These are phyloP conservation scores for Bibio marci DNA, from an alignment of 2,888 invertebrate species.

Conservation along the genomic window DNA sequence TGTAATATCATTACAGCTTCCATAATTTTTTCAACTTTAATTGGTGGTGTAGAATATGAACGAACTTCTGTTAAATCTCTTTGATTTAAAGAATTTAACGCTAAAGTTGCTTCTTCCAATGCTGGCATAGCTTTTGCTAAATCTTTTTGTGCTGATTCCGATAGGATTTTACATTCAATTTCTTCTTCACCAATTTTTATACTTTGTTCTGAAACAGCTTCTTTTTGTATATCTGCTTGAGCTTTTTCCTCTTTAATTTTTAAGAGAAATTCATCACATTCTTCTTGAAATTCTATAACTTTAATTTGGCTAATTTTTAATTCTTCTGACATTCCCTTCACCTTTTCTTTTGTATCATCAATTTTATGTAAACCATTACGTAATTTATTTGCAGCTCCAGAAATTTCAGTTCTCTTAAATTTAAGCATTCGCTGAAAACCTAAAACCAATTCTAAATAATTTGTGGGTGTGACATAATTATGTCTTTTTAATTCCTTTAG, in stretches of 20 bases:
- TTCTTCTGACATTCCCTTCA: conserved; percentile 69
- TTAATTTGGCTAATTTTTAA: conserved; percentile 53
- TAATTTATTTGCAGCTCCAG: conserved; percentile 59
- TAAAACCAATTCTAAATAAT: conserved; percentile 68
- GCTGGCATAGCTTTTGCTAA: conserved; percentile 76
- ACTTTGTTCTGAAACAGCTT: conserved; percentile 52
- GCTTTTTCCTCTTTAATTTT: conserved; percentile 63
- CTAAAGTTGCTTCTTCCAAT: conserved; percentile 60
- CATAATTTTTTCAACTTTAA: conserved; percentile 76
- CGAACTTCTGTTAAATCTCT: conserved; percentile 81
- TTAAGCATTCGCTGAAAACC: conserved; percentile 68
- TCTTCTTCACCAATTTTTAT: conserved; percentile 65
- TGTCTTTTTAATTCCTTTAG: conserved; percentile 56
- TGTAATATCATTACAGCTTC: conserved; percentile 75
- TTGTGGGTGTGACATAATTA: conserved; percentile 80
- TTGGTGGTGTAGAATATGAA: conserved; percentile 73
- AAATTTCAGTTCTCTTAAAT: conserved; percentile 51
- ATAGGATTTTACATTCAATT: conserved; percentile 61
- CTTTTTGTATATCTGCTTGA: conserved; percentile 69
- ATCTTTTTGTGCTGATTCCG: conserved; percentile 66
- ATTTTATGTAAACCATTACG: conserved; percentile 72
- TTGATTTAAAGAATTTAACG: conserved; percentile 64
- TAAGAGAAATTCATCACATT: conserved; percentile 73
- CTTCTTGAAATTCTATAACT: conserved; percentile 57
- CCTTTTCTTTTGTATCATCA: conserved; percentile 66